Evolutionary conservation across 2,888 invertebrate genomes (phyloP), one percentile per base, ranked within the genome.

Genomic region (Mellilla xanthometata): DNA sequence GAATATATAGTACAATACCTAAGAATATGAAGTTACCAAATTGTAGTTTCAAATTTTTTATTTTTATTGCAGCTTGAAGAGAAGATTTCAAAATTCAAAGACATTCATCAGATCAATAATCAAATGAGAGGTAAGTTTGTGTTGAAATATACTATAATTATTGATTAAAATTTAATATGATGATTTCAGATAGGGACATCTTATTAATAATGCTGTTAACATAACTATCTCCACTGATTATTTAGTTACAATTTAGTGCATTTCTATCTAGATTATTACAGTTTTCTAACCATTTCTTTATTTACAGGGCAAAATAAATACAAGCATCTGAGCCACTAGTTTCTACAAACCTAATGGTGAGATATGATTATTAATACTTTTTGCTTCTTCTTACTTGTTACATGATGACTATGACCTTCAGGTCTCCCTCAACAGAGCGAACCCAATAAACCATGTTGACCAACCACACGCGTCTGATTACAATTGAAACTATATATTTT

Each of bases 381-480:
- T n/a, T n/a, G n/a, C n/a, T n/a, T n/a, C n/a, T n/a, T n/a, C n/a
- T n/a, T n/a, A n/a, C n/a, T n/a, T n/a, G 4, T 19, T 33, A 45
- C 38, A 54, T 56, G 56, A 60, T 71, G 71, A 72, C 60, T 28
- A 34, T 23, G 51, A 54, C 51, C 81, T 71, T 85, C 85, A 85
- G 85, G 85, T 85, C 85, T 85, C 84, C 84, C 84, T 85, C 84
- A 68, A 58, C 84, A 85, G 85, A 85, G 84, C n/a, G 84, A 85
- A 85, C 84, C 84, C 81, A 80, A 50, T 46, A 6, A 38, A 62
- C 53, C 62, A 58, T 62, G 62, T 62, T 62, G 62, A 62, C 59
- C 54, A 62, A 50, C 49, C 39, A 46, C 44, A 51, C 54, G 40
- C 48, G 68, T 65, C 65, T 68, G 65, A 67, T 54, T 39, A 32